Conservation (phyloP, 2,113 vertebrate genomes). For the Atrichornis clamosus region DNA sequence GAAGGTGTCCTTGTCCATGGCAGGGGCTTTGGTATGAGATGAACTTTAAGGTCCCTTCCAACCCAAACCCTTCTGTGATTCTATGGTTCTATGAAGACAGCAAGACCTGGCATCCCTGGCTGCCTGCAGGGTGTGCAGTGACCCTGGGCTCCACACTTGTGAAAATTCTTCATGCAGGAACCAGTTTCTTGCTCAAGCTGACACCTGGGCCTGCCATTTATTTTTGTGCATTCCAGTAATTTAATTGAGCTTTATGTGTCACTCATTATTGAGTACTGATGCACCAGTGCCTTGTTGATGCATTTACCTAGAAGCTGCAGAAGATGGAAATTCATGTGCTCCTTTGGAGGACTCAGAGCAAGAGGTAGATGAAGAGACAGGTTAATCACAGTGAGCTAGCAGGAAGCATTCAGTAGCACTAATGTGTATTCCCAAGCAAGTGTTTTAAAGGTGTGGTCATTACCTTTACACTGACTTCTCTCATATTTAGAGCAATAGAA, state of each 20-base stretch:
- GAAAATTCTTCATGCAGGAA: background rate
- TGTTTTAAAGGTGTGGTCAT: background rate
- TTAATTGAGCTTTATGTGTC: background rate
- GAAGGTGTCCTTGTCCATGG: background rate
- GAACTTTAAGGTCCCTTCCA: background rate
- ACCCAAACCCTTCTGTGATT: background rate
- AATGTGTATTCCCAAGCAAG: background rate
- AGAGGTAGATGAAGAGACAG: background rate
- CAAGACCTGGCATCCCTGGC: background rate
- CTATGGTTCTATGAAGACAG: background rate
- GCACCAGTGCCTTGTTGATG: background rate
- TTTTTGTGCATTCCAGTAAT: background rate
- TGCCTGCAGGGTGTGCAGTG: rapidly evolving
- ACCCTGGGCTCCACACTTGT: too few relatives aligned
- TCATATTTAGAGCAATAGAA: background rate
- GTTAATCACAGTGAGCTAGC: background rate
- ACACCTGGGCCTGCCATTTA: background rate
- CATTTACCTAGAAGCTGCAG: background rate
- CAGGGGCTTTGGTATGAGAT: background rate
- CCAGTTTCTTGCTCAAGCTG: background rate
- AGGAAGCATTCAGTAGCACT: background rate
- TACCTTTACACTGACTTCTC: background rate
- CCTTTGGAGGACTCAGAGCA: background rate
- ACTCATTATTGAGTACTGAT: background rate
- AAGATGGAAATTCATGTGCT: background rate